A percentile compares a stretch with the other conserved stretches of the same genome.
Evolutionary conservation across 2,888 invertebrate species (phyloP).

Genomic region (Falcaria lacertinaria): DNA sequence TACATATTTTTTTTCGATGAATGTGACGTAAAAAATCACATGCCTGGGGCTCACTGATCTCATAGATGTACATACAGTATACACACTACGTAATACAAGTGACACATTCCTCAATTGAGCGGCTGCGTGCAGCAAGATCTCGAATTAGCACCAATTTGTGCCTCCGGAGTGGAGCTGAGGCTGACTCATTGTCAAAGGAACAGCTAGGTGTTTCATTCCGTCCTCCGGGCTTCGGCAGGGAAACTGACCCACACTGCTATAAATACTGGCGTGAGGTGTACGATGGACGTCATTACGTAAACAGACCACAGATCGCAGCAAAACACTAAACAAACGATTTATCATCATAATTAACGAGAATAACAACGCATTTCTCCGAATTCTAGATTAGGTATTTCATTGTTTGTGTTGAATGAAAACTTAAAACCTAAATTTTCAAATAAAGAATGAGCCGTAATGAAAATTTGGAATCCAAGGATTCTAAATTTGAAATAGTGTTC

Average conservation of each 20-base stretch:
- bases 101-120: constrained; percentile 78
- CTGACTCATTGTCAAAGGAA: constrained; percentile 50
- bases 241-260: background rate
- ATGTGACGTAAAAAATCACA: too few species aligned
- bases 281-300: background rate
- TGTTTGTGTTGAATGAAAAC: too few species aligned
- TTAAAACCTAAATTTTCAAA: constrained; percentile 6
- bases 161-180: constrained; percentile 40
- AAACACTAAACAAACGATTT: too few species aligned
- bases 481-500: constrained; percentile 8
- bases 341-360: background rate
- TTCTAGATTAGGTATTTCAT: too few species aligned
- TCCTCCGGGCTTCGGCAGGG: constrained; percentile 5
- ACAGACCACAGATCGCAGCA: background rate
- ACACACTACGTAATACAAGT: constrained; percentile 48
- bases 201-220: constrained; percentile 18
- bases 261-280: background rate
- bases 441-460: background rate
- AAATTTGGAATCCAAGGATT: constrained; percentile 1
- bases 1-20: too few species aligned
- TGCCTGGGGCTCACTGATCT: constrained; percentile 6
- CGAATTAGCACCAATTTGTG: constrained; percentile 76
- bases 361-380: too few species aligned
- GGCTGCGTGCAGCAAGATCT: constrained; percentile 59
- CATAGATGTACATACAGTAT: constrained; percentile 5